Evolutionary conservation across 2,888 invertebrate genomes (phyloP).

Genomic region (Sceliomorpha sp.): DNA sequence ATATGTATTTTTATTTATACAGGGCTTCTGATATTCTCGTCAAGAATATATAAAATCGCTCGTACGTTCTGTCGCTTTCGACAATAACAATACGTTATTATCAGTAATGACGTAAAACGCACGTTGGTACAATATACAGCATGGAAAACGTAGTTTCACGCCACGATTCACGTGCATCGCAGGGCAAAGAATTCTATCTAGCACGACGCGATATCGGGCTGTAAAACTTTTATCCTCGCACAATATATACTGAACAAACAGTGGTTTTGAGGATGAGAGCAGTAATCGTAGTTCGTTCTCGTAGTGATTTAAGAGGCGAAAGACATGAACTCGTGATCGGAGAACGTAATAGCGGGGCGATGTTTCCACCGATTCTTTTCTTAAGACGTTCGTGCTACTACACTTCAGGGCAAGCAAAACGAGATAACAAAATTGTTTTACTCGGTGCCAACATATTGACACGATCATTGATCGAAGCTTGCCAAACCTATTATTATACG

Average conservation of each 20-base stretch:
- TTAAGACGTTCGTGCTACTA: constrained; percentile 25
- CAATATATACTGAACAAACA: constrained; percentile 39
- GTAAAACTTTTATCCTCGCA: constrained; percentile 35
- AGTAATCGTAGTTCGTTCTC: constrained; percentile 21
- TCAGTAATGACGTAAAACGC: too few species aligned
- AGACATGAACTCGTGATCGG: constrained; percentile 51
- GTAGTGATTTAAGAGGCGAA: constrained; percentile 51
- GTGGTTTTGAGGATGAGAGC: constrained; percentile 48
- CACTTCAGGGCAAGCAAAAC: constrained; percentile 11
- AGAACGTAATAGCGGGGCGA: constrained; percentile 37
- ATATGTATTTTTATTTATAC: too few species aligned
- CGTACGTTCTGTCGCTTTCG: background rate
- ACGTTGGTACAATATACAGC: too few species aligned
- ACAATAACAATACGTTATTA: too few species aligned
- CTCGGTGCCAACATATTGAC: constrained; percentile 31
- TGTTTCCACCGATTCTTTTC: constrained; percentile 23
- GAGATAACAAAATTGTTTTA: constrained; percentile 38
- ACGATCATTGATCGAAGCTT: constrained; percentile 30
- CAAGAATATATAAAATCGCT: too few species aligned
- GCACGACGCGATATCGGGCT: constrained; percentile 14
- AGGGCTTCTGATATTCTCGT: too few species aligned
- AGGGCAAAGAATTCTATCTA: constrained; percentile 12
- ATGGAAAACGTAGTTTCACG: constrained; percentile 14
- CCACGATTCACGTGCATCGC: constrained; percentile 10
- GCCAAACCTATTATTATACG: too few species aligned